Percentiles rank a stretch among this genome's conserved stretches.
These are phyloP conservation scores for Eledone cirrhosa DNA, from an alignment of 2,888 invertebrate species.

Conservation along the genomic window DNA sequence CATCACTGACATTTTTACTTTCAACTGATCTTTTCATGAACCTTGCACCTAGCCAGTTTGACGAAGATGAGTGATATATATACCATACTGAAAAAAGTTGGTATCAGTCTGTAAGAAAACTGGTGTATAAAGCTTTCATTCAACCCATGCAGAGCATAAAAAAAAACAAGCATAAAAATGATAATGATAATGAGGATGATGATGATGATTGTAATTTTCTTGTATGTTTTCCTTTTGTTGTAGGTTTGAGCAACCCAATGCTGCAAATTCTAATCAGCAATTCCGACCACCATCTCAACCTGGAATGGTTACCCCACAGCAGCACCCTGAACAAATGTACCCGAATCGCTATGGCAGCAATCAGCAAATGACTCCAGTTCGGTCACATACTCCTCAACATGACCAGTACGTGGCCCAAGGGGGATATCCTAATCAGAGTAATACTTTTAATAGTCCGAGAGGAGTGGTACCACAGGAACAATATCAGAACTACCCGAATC, in stretches of 20 bases:
- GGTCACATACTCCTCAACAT: constrained; percentile 29
- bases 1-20: too few species aligned
- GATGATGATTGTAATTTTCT: too few species aligned
- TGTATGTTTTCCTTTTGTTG: constrained; percentile 20
- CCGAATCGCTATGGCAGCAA: constrained; percentile 28
- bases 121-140: too few species aligned
- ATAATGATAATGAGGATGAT: too few species aligned
- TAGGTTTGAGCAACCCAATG: constrained; percentile 50
- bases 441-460: constrained; percentile 24
- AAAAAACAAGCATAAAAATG: too few species aligned
- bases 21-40: too few species aligned
- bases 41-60: too few species aligned
- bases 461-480: constrained; percentile 39
- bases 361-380: constrained; percentile 28
- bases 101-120: too few species aligned
- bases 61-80: too few species aligned
- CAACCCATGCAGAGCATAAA: too few species aligned
- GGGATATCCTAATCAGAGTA: constrained; percentile 20
- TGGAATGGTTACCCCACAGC: constrained; percentile 35
- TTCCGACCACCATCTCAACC: constrained; percentile 35
- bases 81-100: too few species aligned
- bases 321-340: constrained; percentile 33
- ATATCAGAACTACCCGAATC: constrained; percentile 44
- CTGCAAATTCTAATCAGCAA: constrained; percentile 36
- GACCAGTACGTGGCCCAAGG: constrained; percentile 16